These are phyloP conservation scores for Decapterus maruadsi DNA, from an alignment of 2,797 vertebrate genomes.

Conservation along the genomic window DNA sequence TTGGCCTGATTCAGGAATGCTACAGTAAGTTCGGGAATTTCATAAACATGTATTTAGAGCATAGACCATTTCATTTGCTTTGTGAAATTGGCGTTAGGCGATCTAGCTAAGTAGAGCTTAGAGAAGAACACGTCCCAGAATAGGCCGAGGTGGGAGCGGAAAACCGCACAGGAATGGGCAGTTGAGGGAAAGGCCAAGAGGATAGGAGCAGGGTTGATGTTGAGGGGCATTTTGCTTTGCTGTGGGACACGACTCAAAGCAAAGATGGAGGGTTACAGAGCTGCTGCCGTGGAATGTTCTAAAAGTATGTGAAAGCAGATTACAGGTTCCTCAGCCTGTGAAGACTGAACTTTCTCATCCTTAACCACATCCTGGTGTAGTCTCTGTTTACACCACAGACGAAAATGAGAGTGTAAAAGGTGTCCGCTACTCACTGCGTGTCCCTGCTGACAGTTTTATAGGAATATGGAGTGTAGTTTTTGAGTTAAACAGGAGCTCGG, in stretches of 20 bases:
- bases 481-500: neutral
- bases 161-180: conserved; percentile 74
- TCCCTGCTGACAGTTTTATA: neutral
- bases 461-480: neutral
- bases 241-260: conserved; percentile 22
- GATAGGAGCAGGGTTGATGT: conserved; percentile 21
- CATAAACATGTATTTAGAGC: conserved; percentile 81
- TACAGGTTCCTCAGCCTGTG: conserved; percentile 60
- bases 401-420: conserved; percentile 22
- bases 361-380: conserved; percentile 63
- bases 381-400: conserved; percentile 24
- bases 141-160: conserved; percentile 72
- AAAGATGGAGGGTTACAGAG: conserved; percentile 44
- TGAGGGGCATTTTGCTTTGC: conserved; percentile 33
- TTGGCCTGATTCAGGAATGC: conserved; percentile 76
- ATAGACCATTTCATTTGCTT: conserved; percentile 77
- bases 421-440: neutral
- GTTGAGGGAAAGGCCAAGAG: conserved; percentile 47
- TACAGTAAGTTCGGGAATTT: conserved; percentile 76
- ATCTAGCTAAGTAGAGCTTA: conserved; percentile 73
- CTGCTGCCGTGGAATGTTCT: conserved; percentile 63
- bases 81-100: conserved; percentile 65
- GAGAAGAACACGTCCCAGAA: conserved; percentile 77
- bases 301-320: conserved; percentile 65
- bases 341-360: conserved; percentile 61